A percentile compares a stretch with the other conserved stretches of the same genome.
Conservation (phyloP, 2,888 invertebrate genomes). For the Hedya salicella region DNA sequence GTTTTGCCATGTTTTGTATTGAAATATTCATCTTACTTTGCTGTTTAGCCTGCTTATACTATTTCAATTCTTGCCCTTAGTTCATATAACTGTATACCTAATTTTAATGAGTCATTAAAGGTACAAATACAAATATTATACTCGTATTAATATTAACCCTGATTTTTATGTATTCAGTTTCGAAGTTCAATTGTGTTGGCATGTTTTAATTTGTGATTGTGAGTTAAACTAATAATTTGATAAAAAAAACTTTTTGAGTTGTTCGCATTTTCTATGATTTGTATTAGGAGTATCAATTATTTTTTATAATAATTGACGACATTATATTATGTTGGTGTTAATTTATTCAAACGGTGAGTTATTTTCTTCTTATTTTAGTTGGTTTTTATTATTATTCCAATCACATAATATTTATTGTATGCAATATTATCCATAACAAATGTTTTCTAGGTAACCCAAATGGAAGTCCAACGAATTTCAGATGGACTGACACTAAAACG, state of each 20-base stretch:
- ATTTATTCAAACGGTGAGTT: constrained; percentile 78
- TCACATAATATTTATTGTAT: constrained; percentile 20
- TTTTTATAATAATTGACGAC: constrained; percentile 51
- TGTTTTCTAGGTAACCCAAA: constrained; percentile 84
- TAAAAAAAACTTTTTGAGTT: constrained; percentile 20
- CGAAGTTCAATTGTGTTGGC: constrained; percentile 33
- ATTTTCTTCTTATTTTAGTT: constrained; percentile 54
- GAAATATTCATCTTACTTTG: constrained; percentile 1
- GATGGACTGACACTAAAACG: constrained; percentile 74
- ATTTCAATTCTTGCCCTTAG: constrained; percentile 45
- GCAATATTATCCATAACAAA: constrained; percentile 69
- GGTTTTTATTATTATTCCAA: constrained; percentile 52
- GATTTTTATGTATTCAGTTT: constrained; percentile 34
- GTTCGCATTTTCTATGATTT: constrained; percentile 13
- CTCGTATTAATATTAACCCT: constrained; percentile 33
- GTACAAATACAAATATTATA: constrained; percentile 47
- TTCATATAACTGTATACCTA: constrained; percentile 41
- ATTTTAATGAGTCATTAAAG: constrained; percentile 41
- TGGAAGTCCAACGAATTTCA: constrained; percentile 79
- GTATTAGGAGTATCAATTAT: constrained; percentile 16
- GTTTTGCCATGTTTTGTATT: constrained; percentile 28
- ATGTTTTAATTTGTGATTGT: constrained; percentile 40
- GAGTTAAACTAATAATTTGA: constrained; percentile 26
- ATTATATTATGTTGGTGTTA: constrained; percentile 78
- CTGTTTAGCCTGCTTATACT: constrained; percentile 26